Percentiles rank a stretch among this genome's conserved stretches.
phyloP scores from a whole-genome alignment of 64 coral and sea anemone genomes.

The Astreopora myriophthalma region DNA sequence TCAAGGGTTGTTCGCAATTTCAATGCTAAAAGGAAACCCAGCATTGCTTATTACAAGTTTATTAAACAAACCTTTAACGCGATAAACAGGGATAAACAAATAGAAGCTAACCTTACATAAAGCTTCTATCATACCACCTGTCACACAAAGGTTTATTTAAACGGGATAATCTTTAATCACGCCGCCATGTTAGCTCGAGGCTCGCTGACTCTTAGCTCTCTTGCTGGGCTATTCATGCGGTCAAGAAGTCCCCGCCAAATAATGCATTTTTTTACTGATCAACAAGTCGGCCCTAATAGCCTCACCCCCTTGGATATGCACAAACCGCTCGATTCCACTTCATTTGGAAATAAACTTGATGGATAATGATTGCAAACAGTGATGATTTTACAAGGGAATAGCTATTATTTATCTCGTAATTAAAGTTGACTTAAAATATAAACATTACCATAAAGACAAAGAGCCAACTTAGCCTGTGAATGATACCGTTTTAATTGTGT shows the following conservation, averaged over 20 bases:
- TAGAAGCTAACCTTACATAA: neutral
- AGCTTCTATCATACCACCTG: neutral
- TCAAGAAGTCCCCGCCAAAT: neutral
- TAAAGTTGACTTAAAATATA: neutral
- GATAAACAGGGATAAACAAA: neutral
- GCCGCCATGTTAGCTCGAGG: constrained; percentile 15
- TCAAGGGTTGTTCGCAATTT: neutral
- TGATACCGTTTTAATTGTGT: no score
- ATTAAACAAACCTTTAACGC: neutral
- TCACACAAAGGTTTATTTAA: neutral
- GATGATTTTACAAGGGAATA: constrained; percentile 9
- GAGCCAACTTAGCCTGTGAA: neutral
- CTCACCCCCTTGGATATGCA: no score
- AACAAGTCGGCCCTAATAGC: no score
- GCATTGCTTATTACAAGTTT: neutral
- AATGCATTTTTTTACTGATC: neutral
- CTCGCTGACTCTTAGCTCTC: neutral
- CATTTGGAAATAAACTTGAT: no score
- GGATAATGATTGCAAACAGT: neutral
- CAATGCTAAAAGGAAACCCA: neutral
- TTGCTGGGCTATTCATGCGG: neutral
- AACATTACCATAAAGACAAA: neutral
- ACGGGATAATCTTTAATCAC: neutral
- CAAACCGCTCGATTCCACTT: no score
- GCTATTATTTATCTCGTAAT: neutral